Conservation (phyloP, 1,140 invertebrate genomes). For the Drosophila gunungcola region DNA sequence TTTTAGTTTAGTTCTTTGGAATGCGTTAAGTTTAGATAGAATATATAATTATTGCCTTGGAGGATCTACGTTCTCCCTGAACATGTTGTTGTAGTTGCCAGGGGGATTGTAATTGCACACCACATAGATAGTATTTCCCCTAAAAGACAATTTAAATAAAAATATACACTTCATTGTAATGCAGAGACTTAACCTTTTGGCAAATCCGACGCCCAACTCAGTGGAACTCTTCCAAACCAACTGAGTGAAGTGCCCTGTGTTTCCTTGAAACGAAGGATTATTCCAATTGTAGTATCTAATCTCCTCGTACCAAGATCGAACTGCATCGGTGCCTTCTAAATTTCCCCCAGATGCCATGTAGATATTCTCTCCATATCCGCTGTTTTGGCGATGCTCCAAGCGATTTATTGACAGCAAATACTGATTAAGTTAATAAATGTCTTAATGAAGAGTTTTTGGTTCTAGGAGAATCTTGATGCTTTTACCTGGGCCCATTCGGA, state of each 20-base stretch:
- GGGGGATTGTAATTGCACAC: constrained; percentile 79
- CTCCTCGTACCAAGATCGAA: constrained; percentile 88
- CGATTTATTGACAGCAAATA: constrained; percentile 49
- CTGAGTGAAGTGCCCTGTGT: constrained; percentile 89
- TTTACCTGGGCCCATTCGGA: constrained; percentile 59
- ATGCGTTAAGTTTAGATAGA: background rate
- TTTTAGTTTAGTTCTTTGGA: background rate
- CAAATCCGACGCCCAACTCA: constrained; percentile 90
- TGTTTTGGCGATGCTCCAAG: constrained; percentile 89
- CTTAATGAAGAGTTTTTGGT: background rate
- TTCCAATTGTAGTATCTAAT: constrained; percentile 86
- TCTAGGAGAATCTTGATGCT: too few relatives aligned
- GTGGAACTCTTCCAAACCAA: constrained; percentile 89
- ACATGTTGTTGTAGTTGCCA: constrained; percentile 62
- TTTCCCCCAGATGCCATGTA: constrained; percentile 89
- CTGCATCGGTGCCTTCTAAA: constrained; percentile 86
- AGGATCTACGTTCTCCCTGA: constrained; percentile 56
- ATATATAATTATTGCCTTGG: background rate
- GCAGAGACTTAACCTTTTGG: constrained; percentile 85
- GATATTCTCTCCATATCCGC: constrained; percentile 93
- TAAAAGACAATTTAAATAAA: constrained; percentile 10
- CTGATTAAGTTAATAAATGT: constrained; percentile 5
- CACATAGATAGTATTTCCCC: constrained; percentile 57
- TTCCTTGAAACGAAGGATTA: constrained; percentile 88
- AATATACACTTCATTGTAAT: background rate